Evolutionary conservation across 2,797 vertebrate species (phyloP), one percentile per base, ranked within the genome.

Genomic region (Australoheros facetus): DNA sequence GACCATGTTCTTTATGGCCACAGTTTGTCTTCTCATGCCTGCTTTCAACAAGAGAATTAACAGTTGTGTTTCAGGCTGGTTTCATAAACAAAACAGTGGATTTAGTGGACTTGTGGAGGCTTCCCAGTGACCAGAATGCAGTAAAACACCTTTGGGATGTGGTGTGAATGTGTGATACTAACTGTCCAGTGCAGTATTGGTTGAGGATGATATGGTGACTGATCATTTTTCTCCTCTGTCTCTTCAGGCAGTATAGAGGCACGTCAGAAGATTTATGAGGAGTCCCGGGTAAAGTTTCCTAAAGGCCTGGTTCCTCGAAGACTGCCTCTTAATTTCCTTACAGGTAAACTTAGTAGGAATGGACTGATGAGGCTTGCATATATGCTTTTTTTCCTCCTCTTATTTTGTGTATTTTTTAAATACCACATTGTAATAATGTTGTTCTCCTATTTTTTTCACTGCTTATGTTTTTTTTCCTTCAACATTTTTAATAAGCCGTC

Each of bases 281-380:
- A 98, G 3, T 96, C 97, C 81, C 99, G 98, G 98, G 96, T 95
- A 89, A 98, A 98, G 93, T 99, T 97, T 84, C 98, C 98, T 3
- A 98, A 96, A 91, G 98, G 98, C 66, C 93, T 99, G 37, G 97
- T 99, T 90, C 97, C 98, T 83, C 96, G 97, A 81, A 96, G 98
- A 76, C 94, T 99, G 77, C 98, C 98, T 0, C 96, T 99, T 72
- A 99, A 96, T 90, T 99, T 99, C 90, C 95, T 99, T 81, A 96
- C 96, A 34, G 98, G 98, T 99, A 83, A 66, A 45, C 39, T 26
- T 17, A 51, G 16, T 19, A 7, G 39, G 39, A 66, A 4, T 19
- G 5, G 6, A 48, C 45, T 17, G 5, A 48, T 48, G 1, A 16
- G 14, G 16, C 6, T 34, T 59, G 2, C 30, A 11, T n/a, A 12